Conservation (phyloP, 2,888 invertebrate genomes). For the Troides oblongomaculatus region DNA sequence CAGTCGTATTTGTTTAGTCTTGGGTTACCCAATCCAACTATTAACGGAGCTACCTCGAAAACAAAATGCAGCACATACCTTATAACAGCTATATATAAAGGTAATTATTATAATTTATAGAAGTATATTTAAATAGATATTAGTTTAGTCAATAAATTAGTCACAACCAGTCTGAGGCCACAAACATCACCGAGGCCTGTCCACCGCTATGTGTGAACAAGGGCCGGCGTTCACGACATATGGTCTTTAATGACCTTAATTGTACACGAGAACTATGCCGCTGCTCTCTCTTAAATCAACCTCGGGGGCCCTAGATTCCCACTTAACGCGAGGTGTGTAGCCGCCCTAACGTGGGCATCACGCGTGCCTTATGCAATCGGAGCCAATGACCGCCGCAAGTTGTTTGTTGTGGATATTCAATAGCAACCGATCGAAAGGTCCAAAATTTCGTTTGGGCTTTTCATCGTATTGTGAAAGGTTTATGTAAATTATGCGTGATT, state of each 20-base stretch:
- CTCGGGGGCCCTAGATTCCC: constrained; percentile 74
- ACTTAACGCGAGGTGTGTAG: constrained; percentile 59
- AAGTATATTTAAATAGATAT: background rate
- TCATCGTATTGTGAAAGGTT: constrained; percentile 17
- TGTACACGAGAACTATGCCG: constrained; percentile 63
- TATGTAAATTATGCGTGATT: background rate
- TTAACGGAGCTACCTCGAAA: no score
- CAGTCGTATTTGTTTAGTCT: no score
- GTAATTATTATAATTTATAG: no score
- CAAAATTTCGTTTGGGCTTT: constrained; percentile 20
- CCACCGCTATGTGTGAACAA: constrained; percentile 37
- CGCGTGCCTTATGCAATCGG: constrained; percentile 64
- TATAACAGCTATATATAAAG: no score
- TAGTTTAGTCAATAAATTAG: background rate
- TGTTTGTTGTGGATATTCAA: constrained; percentile 52
- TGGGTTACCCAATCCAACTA: no score
- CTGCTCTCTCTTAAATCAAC: constrained; percentile 79
- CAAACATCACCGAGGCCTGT: background rate
- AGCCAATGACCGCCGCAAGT: constrained; percentile 63
- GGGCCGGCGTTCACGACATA: constrained; percentile 53
- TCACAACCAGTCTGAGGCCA: background rate
- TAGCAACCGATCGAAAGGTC: constrained; percentile 44
- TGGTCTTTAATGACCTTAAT: constrained; percentile 74
- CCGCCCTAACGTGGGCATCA: constrained; percentile 57
- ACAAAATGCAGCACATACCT: no score